phyloP scores from a whole-genome alignment of 2,888 invertebrate species.

The Agelastica alni region DNA sequence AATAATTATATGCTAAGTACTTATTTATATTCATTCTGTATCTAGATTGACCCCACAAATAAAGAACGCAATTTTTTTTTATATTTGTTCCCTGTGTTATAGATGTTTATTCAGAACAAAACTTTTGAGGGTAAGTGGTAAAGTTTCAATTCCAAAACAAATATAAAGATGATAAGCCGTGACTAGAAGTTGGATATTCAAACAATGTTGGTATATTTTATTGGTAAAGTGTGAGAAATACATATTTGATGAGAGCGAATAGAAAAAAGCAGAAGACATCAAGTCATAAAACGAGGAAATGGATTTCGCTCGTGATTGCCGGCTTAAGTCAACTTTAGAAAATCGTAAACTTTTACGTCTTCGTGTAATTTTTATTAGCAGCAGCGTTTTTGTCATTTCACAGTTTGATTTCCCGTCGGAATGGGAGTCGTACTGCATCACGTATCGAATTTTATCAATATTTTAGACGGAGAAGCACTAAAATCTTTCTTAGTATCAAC shows the following conservation, averaged over 20 bases:
- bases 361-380: conserved; percentile 20
- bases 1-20: no score
- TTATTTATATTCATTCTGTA: no score
- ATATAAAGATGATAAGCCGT: no score
- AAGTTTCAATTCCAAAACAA: no score
- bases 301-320: conserved; percentile 18
- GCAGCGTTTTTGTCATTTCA: conserved; percentile 19
- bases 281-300: conserved; percentile 16
- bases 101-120: no score
- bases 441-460: conserved; percentile 5
- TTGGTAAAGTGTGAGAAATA: neutral
- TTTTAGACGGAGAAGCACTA: neutral
- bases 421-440: conserved; percentile 7
- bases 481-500: no score
- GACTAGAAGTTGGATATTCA: no score
- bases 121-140: no score
- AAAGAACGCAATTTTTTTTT: no score
- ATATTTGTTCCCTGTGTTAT: no score
- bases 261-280: neutral
- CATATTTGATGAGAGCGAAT: neutral
- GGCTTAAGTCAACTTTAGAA: conserved; percentile 17
- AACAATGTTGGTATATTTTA: no score
- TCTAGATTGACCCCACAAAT: no score
- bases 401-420: conserved; percentile 15
- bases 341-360: conserved; percentile 19